Evolutionary conservation across 2,797 vertebrate species (phyloP).

Genomic region (Myioborus miniatus): DNA sequence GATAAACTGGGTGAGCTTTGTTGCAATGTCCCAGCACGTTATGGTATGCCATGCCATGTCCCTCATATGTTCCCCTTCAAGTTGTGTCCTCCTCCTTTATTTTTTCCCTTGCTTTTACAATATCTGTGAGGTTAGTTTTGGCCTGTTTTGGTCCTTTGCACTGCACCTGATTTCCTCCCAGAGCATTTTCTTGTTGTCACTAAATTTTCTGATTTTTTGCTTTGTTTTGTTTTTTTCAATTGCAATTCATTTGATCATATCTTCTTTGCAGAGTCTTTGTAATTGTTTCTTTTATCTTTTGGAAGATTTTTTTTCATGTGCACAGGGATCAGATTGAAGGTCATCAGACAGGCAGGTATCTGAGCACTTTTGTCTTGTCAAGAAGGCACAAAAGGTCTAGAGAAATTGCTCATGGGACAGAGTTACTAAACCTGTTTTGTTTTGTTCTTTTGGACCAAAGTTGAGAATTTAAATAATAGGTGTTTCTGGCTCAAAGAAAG

Average conservation of each 20-base stretch:
- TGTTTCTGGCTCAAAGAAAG: not conserved
- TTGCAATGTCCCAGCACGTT: no score
- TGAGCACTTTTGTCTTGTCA: not conserved
- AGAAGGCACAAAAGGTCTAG: not conserved
- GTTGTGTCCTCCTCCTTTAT: no score
- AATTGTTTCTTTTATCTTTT: not conserved
- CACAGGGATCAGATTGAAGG: not conserved
- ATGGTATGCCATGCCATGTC: no score
- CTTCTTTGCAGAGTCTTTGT: not conserved
- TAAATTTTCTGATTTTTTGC: not conserved
- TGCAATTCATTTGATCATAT: not conserved
- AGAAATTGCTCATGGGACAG: not conserved
- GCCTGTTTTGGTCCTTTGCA: not conserved
- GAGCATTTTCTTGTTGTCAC: not conserved
- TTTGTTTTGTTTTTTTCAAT: not conserved
- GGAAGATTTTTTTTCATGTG: rapidly evolving
- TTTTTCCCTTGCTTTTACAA: not conserved
- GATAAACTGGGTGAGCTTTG: no score
- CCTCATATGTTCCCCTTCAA: no score
- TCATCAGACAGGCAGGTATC: not conserved
- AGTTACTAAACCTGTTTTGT: not conserved
- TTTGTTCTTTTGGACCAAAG: not conserved
- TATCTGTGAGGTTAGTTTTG: not conserved
- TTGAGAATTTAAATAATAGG: not conserved
- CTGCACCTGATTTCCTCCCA: not conserved